Evolutionary conservation across 2,888 invertebrate species (phyloP).

Genomic region (Limnephilus lunatus): DNA sequence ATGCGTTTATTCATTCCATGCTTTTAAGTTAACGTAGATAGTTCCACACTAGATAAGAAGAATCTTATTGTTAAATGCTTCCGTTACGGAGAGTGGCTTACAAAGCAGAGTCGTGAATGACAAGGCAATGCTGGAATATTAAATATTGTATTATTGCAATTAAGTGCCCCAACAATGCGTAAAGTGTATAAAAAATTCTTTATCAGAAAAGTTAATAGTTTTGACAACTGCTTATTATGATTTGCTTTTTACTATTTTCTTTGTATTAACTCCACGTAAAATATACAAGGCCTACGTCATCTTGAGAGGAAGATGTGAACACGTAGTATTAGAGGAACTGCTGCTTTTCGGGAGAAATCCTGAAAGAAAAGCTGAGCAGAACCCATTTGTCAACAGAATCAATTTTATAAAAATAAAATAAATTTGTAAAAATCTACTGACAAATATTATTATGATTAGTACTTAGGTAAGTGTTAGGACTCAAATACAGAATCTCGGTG

Average conservation of each 20-base stretch:
- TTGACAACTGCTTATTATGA: not conserved
- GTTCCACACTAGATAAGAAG: not conserved
- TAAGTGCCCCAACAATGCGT: not conserved
- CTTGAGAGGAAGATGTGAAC: not conserved
- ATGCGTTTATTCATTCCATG: not conserved
- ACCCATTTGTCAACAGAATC: too few species aligned
- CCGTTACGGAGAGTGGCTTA: slow-evolving; percentile 2
- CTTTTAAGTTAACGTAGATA: not conserved
- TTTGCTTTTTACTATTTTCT: not conserved
- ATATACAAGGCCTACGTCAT: not conserved
- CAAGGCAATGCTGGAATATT: not conserved
- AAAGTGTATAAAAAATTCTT: not conserved
- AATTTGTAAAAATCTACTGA: too few species aligned
- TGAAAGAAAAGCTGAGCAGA: too few species aligned
- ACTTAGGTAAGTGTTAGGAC: not conserved
- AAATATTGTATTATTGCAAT: not conserved
- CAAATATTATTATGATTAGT: too few species aligned
- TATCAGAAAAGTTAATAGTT: not conserved
- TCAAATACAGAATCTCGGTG: too few species aligned
- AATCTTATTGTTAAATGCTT: not conserved
- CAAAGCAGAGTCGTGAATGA: not conserved
- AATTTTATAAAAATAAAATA: too few species aligned
- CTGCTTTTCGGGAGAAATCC: too few species aligned
- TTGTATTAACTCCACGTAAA: not conserved
- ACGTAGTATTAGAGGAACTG: too few species aligned